These are phyloP conservation scores for Mythimna lalbum DNA, from an alignment of 2,888 invertebrate genomes.

Conservation along the genomic window DNA sequence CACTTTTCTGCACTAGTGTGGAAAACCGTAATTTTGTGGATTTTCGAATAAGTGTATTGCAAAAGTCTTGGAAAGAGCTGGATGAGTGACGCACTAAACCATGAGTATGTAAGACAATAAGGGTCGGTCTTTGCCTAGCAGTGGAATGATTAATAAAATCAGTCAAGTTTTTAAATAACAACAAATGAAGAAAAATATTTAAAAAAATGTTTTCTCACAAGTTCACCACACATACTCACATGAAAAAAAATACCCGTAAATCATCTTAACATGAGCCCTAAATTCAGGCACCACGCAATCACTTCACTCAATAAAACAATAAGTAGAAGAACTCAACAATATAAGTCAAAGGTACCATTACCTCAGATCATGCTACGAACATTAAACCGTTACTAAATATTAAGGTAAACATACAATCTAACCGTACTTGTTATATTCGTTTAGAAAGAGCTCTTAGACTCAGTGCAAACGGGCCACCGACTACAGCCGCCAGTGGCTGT, in stretches of 20 bases:
- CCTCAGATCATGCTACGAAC: constrained; percentile 11
- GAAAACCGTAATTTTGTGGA: too few species aligned
- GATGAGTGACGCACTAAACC: too few species aligned
- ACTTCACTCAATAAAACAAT: constrained; percentile 20
- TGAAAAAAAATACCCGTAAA: not conserved
- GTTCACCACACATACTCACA: not conserved
- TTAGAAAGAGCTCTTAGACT: constrained; percentile 37
- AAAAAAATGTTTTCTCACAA: not conserved
- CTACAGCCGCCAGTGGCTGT: too few species aligned
- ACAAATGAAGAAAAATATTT: not conserved
- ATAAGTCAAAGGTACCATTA: constrained; percentile 27
- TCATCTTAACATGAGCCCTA: not conserved
- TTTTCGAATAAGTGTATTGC: too few species aligned
- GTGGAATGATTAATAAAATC: not conserved
- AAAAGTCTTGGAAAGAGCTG: too few species aligned
- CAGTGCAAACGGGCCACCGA: too few species aligned
- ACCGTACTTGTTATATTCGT: constrained; percentile 15
- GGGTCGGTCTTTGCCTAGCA: not conserved
- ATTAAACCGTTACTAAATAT: constrained; percentile 40
- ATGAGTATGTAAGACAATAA: not conserved
- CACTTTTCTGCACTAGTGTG: too few species aligned
- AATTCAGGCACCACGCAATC: not conserved
- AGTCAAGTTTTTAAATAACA: not conserved
- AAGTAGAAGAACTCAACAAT: constrained; percentile 5
- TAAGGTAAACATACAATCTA: constrained; percentile 24